Conservation (phyloP, 2,113 vertebrate genomes). For the Narcine bancroftii region DNA sequence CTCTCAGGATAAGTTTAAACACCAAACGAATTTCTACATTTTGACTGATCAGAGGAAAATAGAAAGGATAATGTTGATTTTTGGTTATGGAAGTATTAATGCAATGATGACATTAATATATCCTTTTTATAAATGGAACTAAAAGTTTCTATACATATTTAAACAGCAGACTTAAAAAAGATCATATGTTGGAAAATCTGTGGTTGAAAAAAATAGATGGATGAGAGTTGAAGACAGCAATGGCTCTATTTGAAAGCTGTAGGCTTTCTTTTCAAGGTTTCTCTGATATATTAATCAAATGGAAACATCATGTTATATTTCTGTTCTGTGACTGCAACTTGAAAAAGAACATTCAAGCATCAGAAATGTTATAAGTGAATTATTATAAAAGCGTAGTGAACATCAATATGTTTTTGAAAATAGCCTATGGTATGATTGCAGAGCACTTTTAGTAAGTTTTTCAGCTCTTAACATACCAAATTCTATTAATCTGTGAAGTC, state of each 20-base stretch:
- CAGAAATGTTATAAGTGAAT: not conserved
- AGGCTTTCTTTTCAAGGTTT: slow-evolving; percentile 6
- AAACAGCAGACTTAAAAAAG: not conserved
- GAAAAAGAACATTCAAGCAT: not conserved
- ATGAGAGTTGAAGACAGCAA: not conserved
- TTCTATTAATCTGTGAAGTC: not conserved
- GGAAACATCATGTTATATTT: not conserved
- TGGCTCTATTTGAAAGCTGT: not conserved
- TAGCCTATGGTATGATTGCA: not conserved
- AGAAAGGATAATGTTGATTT: no score
- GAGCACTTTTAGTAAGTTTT: not conserved
- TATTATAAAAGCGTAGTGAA: not conserved
- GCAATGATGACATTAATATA: not conserved
- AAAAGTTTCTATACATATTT: not conserved
- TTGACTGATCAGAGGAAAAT: not conserved
- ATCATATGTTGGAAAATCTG: not conserved
- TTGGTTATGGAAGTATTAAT: not conserved
- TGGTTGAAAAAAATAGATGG: not conserved
- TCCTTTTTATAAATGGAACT: not conserved
- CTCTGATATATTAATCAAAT: not conserved
- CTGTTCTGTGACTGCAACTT: not conserved
- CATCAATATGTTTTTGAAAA: not conserved
- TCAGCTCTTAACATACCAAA: not conserved
- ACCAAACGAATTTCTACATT: no score
- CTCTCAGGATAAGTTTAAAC: not conserved